A percentile compares a stretch with the other conserved stretches of the same genome.
Conservation (phyloP, 2,113 vertebrate species). For the Laticauda colubrina region DNA sequence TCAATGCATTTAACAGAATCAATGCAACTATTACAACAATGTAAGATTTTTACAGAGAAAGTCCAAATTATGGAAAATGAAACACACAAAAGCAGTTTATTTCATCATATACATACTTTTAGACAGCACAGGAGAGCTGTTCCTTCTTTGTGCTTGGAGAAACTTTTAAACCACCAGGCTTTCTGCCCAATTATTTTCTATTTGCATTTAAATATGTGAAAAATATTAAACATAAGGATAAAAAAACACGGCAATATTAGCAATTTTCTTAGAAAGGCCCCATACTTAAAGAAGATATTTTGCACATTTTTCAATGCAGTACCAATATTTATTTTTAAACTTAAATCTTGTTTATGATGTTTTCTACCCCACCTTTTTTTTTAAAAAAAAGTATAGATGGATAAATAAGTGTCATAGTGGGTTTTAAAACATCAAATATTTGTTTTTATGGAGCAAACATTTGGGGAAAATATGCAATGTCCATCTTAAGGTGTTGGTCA, state of each 20-base stretch:
- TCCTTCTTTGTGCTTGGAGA: not conserved
- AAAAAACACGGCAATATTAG: not conserved
- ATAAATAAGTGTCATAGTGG: not conserved
- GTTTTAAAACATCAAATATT: not conserved
- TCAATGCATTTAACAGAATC: constrained; percentile 40
- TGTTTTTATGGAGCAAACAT: not conserved
- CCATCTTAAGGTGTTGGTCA: not conserved
- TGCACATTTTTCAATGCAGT: not conserved
- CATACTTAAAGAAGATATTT: not conserved
- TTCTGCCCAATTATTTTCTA: not conserved
- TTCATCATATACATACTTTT: not conserved
- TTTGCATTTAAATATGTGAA: not conserved
- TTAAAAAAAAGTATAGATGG: not conserved
- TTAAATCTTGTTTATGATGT: not conserved
- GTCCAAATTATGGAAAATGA: not conserved
- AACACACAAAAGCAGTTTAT: fast-evolving
- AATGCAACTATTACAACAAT: not conserved
- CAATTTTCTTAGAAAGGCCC: not conserved
- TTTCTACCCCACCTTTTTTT: not conserved
- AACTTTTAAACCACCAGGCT: not conserved
- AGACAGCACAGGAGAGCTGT: not conserved
- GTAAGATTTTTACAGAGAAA: not conserved
- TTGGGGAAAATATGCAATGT: not conserved
- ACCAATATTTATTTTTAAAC: not conserved
- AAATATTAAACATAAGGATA: not conserved